Evolutionary conservation across 2,113 vertebrate species (phyloP).

Genomic region (Damaliscus lunatus): DNA sequence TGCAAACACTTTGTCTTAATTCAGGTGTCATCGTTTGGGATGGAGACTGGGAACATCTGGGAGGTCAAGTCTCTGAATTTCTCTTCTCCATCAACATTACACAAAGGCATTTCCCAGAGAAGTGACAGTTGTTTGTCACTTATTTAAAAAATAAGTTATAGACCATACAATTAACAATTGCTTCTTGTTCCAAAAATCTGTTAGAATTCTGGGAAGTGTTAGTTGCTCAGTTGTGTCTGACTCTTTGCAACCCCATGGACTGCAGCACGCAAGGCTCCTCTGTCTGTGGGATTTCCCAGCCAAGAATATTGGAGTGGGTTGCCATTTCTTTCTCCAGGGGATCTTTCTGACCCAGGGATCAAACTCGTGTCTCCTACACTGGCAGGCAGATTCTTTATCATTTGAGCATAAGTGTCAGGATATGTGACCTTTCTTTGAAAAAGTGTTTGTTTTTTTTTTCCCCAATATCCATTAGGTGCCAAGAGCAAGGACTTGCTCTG

Average conservation of each 20-base stretch:
- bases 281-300: not conserved
- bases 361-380: not conserved
- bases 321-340: not conserved
- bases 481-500: not conserved
- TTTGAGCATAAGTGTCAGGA: not conserved
- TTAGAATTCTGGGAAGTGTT: not conserved
- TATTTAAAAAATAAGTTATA: not conserved
- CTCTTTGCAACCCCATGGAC: not conserved
- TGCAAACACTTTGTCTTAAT: not conserved
- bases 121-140: not conserved
- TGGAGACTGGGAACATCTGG: too few species aligned
- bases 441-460: not conserved
- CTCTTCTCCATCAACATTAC: not conserved
- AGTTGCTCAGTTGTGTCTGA: not conserved
- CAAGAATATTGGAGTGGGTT: not conserved
- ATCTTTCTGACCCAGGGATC: not conserved
- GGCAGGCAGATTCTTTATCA: not conserved
- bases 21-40: not conserved
- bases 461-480: not conserved
- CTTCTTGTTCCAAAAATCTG: not conserved
- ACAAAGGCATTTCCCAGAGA: not conserved
- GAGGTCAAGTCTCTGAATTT: not conserved
- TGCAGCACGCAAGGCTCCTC: not conserved
- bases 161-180: not conserved
- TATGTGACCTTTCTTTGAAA: not conserved